These are phyloP conservation scores for Tricholauxania praeusta DNA, from an alignment of 2,888 invertebrate species.

Conservation along the genomic window DNA sequence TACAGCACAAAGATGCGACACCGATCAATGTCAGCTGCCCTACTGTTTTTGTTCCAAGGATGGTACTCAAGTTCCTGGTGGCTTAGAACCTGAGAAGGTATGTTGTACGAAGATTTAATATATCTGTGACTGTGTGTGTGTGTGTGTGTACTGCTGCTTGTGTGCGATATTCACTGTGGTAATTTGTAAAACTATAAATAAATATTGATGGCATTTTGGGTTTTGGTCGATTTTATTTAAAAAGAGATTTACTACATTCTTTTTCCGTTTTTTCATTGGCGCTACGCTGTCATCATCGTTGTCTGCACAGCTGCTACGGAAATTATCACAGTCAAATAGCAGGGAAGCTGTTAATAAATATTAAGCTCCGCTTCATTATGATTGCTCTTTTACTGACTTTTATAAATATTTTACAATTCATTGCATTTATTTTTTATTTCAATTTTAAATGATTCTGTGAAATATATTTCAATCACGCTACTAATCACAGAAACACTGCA, in stretches of 20 bases:
- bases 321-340: not conserved
- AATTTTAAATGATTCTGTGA: no score
- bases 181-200: slow-evolving; percentile 59
- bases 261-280: slow-evolving; percentile 17
- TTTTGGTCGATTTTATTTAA: slow-evolving; percentile 45
- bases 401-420: no score
- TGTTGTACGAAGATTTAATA: slow-evolving; percentile 48
- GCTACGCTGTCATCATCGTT: not conserved
- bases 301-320: not conserved
- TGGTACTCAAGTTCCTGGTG: slow-evolving; percentile 88
- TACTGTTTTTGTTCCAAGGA: slow-evolving; percentile 94
- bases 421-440: no score
- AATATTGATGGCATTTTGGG: slow-evolving; percentile 56
- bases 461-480: no score
- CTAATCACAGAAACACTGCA: no score
- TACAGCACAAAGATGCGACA: slow-evolving; percentile 83
- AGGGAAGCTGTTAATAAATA: no score
- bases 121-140: slow-evolving; percentile 16
- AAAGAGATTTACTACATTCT: slow-evolving; percentile 3
- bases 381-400: no score
- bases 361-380: no score
- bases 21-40: slow-evolving; percentile 81
- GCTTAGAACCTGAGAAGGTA: slow-evolving; percentile 85
- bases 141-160: slow-evolving; percentile 22
- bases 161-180: slow-evolving; percentile 50